Base-by-base conservation (phyloP, 2,113 vertebrate genomes). In the Poeciliopsis retropinna region DNA sequence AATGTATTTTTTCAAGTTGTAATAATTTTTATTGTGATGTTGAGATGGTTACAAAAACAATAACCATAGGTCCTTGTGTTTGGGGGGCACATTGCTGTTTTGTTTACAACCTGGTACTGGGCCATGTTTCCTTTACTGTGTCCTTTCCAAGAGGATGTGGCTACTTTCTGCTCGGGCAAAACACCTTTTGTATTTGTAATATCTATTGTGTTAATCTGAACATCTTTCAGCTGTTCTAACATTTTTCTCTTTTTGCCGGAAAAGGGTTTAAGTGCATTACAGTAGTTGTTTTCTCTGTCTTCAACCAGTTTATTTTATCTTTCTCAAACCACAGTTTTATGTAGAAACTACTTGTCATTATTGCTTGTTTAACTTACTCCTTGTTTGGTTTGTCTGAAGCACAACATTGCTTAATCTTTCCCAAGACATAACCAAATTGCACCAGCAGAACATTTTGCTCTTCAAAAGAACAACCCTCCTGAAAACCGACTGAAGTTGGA, bases 71-170 rank as follows among this genome's bases (percentile, higher is more conserved):
- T 30, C 15, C 12, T 13, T 27, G 25, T 66, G 64, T 29, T n/a
- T 5, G 13, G 66, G 3, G 25, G 27, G 25, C 65, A 60, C 28
- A 11, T 64, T 64, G n/a, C 60, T 27, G 54, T n/a, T 15, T 54
- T 83, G 80, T 83, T 85, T 72, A 66, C 61, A 65, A 73, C n/a
- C 44, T 66, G 60, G 32, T 62, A 51, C 67, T 76, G 29, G 62
- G 60, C 39, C 75, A 75, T 14, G 61, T 67, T 88, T 86, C 67
- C 67, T 77, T 37, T 27, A 73, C 30, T 27, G 29, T 63, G 82
- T 89, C 87, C 82, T 79, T n/a, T 85, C 61, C 30, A 76, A 44
- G 39, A 72, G 78, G 81, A 85, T 32, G 27, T 77, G 57, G 62
- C 64, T 17, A 30, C 39, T 74, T 77, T 29, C 44, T 70, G 17